Conservation (phyloP, 2,888 invertebrate genomes). For the Cenopis cana region DNA sequence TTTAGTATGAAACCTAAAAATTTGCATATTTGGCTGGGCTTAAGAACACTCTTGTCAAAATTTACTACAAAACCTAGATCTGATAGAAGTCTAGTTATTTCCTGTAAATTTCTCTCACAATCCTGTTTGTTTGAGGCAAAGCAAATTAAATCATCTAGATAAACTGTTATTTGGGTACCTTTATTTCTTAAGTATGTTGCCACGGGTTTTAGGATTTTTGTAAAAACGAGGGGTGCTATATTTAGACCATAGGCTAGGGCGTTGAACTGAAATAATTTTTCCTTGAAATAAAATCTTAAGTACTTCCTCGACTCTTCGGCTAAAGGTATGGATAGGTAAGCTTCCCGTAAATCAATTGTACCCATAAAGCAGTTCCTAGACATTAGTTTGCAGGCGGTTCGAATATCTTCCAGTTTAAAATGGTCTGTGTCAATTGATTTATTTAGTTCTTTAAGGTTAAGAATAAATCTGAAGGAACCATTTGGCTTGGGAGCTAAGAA, state of each 20-base stretch:
- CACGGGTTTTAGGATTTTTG: slow-evolving; percentile 42
- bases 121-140: slow-evolving; percentile 22
- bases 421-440: slow-evolving; percentile 33
- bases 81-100: slow-evolving; percentile 13
- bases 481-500: slow-evolving; percentile 42
- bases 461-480: slow-evolving; percentile 42
- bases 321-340: slow-evolving; percentile 39
- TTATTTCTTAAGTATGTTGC: slow-evolving; percentile 11
- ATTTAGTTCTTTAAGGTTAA: slow-evolving; percentile 40
- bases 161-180: slow-evolving; percentile 14
- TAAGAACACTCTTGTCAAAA: slow-evolving; percentile 32
- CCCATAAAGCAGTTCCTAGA: slow-evolving; percentile 21
- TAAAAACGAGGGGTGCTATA: slow-evolving; percentile 42
- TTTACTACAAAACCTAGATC: slow-evolving; percentile 43
- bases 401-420: slow-evolving; percentile 45
- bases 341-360: slow-evolving; percentile 42
- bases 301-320: slow-evolving; percentile 32
- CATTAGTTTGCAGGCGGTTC: slow-evolving; percentile 39
- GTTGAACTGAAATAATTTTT: slow-evolving; percentile 41
- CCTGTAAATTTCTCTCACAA: slow-evolving; percentile 20
- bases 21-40: slow-evolving; percentile 30
- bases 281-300: slow-evolving; percentile 42
- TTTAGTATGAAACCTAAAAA: slow-evolving; percentile 40
- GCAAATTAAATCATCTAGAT: slow-evolving; percentile 42
- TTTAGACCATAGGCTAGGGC: slow-evolving; percentile 42